Conservation (phyloP, 2,797 vertebrate species). For the Pseudochaenichthys georgianus region DNA sequence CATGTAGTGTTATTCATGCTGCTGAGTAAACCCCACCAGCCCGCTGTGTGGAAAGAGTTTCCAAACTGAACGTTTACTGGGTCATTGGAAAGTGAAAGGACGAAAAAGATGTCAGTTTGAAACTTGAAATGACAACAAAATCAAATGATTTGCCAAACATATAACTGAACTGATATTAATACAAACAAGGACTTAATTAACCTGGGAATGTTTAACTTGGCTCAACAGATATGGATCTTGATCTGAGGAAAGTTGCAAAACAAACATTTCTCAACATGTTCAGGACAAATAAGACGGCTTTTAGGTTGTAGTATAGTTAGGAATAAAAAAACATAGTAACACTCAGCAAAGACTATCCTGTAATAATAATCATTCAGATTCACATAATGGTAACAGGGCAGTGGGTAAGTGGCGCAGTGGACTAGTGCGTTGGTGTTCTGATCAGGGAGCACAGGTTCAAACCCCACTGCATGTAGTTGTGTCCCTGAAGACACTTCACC, state of each 20-base stretch:
- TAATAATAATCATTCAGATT: not conserved
- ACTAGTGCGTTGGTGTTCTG: too few relatives aligned
- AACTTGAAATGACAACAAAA: not conserved
- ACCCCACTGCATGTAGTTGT: too few relatives aligned
- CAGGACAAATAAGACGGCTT: not conserved
- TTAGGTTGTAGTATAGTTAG: not conserved
- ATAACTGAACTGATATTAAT: not conserved
- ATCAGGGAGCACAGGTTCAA: too few relatives aligned
- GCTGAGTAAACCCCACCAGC: slow-evolving; percentile 9
- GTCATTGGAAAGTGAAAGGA: not conserved
- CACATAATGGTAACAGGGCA: not conserved
- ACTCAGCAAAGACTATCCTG: not conserved
- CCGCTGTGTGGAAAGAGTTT: slow-evolving; percentile 6
- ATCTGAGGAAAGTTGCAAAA: not conserved
- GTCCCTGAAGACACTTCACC: too few relatives aligned
- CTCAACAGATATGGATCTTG: not conserved
- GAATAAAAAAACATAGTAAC: too few relatives aligned
- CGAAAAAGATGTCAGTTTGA: not conserved
- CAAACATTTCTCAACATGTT: not conserved
- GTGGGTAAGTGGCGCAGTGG: too few relatives aligned
- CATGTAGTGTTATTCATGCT: slow-evolving; percentile 20
- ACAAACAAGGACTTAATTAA: too few relatives aligned
- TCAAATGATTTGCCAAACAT: not conserved
- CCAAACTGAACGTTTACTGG: not conserved
- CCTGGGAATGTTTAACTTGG: too few relatives aligned